Base-by-base conservation (phyloP, 2,888 invertebrate species). In the Alviniconcha strummeri region DNA sequence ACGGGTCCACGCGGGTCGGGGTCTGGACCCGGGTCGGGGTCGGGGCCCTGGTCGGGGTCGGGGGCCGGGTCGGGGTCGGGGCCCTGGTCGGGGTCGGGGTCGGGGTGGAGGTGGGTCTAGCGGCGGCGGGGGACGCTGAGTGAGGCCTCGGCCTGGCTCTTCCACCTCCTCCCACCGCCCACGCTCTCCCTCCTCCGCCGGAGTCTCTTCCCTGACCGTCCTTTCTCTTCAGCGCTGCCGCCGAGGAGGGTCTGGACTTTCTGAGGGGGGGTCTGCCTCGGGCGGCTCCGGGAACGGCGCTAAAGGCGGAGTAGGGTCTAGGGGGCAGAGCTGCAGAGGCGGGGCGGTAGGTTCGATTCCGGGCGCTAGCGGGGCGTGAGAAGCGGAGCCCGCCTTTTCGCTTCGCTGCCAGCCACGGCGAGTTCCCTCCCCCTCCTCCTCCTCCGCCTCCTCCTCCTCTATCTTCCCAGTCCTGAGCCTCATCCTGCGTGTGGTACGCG, bases 391-490 rank as follows among this genome's bases (percentile, higher is more conserved):
- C 17, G n/a, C 57, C 57, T n/a, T 77, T 77, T 17, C 76, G 57
- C 76, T 77, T 77, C 2, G 76, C 76, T n/a, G 56, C 76, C 79
- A 64, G 17, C 79, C 79, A 79, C 52, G 57, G 13, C 5, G 60
- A 19, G 64, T 79, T 55, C 11, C 17, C 79, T 5, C 56, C 15
- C 5, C 76, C 55, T n/a, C 57, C 17, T 17, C 76, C n/a, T 56
- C 76, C n/a, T 17, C 76, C 76, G 0, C 57, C 4, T 57, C 77
- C 57, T 5, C 57, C 64, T 36, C 11, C 4, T 54, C 36, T 36
- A 36, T 36, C 36, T 36, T 36, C 36, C 36, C 36, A 36, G 36
- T 36, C 36, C 36, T 36, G 36, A 36, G 36, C 36, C 36, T 36
- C 36, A 36, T 36, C 36, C 36, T 36, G 36, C 36, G 36, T 36